Base-by-base conservation (phyloP, 2,797 vertebrate species). In the Gila robusta region DNA sequence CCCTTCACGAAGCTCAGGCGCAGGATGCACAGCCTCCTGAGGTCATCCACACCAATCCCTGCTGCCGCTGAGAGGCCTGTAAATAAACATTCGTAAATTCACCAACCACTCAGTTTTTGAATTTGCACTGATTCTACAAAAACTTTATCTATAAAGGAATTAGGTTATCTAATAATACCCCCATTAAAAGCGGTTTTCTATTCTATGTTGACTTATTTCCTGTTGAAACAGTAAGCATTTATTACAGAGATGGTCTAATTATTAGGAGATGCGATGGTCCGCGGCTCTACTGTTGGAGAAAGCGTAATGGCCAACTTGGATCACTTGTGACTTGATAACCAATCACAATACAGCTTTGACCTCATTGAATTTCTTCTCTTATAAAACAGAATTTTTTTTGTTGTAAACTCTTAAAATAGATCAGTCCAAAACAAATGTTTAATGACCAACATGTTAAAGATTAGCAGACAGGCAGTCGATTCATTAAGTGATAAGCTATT, bases 1-100 rank as follows among this genome's bases (percentile, higher is more conserved):
- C 96, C 96, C 90, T 96, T 97, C 3, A 96, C 96, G 0, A 96
- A 96, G 88, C 95, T 97, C 67, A 97, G 93, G 0, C 96, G 93
- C 87, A 96, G 91, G 90, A 97, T 96, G 11, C 95, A 96, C 11
- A 97, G 91, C 1, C 95, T 91, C 84, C 96, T 90, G 80, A 96
- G 92, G 89, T 96, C 96, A 0, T 96, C 96, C 72, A 96, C 96
- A 0, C 95, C 96, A 1, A 96, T 96, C 19, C 95, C 95, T 0
- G 95, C 95, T 0, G 95, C 95, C 0, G 95, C 95, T 0, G 95
- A 95, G 56, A 96, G 93, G 86, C 95, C 96, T 96, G 91, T 9
- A 41, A 69, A 85, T 7, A 72, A 56, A 79, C 35, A 54, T 28
- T 70, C 1, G 28, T 66, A 32, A 66, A 66, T 66, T 28, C n/a